Conservation (phyloP, 1,140 invertebrate genomes). For the Leptestheria dahalacensis region DNA sequence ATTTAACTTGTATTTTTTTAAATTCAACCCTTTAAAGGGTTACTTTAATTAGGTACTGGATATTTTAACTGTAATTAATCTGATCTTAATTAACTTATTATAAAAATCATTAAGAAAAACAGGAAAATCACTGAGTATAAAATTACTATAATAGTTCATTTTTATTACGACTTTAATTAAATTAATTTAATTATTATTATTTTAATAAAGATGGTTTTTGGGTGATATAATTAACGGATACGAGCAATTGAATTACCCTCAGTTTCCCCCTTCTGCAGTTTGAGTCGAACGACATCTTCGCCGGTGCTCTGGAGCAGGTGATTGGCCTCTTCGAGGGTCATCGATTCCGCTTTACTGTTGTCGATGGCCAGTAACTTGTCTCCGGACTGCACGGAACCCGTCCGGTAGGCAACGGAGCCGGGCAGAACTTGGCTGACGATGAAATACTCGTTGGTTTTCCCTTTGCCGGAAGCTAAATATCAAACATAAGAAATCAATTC, state of each 20-base stretch:
- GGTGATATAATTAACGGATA: neutral
- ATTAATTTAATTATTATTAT: neutral
- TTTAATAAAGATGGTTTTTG: neutral
- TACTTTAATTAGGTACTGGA: too few relatives aligned
- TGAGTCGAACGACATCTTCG: constrained; percentile 61
- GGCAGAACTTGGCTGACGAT: constrained; percentile 69
- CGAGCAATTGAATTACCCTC: constrained; percentile 24
- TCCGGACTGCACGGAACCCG: constrained; percentile 67
- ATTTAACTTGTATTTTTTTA: too few relatives aligned
- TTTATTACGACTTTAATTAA: too few relatives aligned
- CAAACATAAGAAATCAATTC: too few relatives aligned
- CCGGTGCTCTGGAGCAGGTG: constrained; percentile 48
- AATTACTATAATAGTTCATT: too few relatives aligned
- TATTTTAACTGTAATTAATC: too few relatives aligned
- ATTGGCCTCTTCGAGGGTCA: constrained; percentile 50
- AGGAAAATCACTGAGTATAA: too few relatives aligned
- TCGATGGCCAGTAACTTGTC: constrained; percentile 79
- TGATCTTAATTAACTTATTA: too few relatives aligned
- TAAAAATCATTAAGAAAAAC: too few relatives aligned
- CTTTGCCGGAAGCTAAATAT: constrained; percentile 12
- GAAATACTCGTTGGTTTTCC: constrained; percentile 42
- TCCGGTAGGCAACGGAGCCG: constrained; percentile 78
- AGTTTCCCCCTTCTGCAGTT: constrained; percentile 40
- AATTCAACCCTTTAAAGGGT: too few relatives aligned
- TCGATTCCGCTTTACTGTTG: constrained; percentile 58